Base-by-base conservation (phyloP, 2,888 invertebrate species). In the Kryphioiulus occultus region DNA sequence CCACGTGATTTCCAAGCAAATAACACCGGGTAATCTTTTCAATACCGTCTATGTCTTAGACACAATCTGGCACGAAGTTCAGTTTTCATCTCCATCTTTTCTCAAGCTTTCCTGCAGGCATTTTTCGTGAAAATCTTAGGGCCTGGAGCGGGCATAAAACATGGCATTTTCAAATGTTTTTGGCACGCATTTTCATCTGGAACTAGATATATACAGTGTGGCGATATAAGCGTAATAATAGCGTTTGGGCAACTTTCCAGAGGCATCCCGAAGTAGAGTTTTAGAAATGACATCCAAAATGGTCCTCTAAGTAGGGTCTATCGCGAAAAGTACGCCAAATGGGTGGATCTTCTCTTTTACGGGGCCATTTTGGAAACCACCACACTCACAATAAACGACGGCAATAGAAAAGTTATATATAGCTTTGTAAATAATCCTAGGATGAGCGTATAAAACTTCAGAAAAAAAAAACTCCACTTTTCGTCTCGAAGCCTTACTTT, bases 261-360 rank as follows among this genome's bases (percentile, higher is more conserved):
- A 53, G n/a, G 53, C 53, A 1, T n/a, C 53, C 53, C 53, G 2
- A 53, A n/a, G 19, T 53, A n/a, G 53, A 7, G 53, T 53, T 53
- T 53, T 53, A n/a, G 53, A 53, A 53, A 53, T n/a, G 53, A 53
- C 53, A 53, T 53, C 53, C 53, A 53, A 53, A 53, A 53, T 53
- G 53, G 19, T 17, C 53, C 53, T 53, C 53, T 53, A 53, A 53
- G 53, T 53, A 53, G 53, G 53, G 53, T 53, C 53, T 53, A 53
- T 53, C 53, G 19, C 53, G 53, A 53, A 53, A 53, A 53, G 53
- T 53, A 53, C 53, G 53, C 53, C 53, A 53, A 53, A 53, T 53
- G 53, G 53, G 53, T 53, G 53, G 53, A 53, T 53, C 53, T 53
- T 53, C 53, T 53, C 53, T 53, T 53, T 53, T 53, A 53, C 53